These are phyloP conservation scores for Thera obeliscata DNA, from an alignment of 2,888 invertebrate genomes.

Conservation along the genomic window DNA sequence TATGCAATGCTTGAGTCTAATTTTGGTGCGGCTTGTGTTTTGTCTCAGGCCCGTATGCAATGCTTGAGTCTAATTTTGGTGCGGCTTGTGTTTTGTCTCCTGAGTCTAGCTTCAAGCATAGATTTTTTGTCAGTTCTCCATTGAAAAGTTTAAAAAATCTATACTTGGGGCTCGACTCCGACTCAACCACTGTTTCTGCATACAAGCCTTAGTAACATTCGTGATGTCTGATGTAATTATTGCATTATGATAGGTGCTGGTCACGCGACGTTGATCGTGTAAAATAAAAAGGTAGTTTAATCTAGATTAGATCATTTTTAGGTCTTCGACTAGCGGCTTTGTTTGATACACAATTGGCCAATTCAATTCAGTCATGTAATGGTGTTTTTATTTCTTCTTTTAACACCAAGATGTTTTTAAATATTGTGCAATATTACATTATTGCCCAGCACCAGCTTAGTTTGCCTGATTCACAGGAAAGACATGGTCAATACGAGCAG, in stretches of 20 bases:
- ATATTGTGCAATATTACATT: background rate
- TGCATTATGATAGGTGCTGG: constrained; percentile 31
- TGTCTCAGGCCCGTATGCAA: no score
- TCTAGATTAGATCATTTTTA: constrained; percentile 11
- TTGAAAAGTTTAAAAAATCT: no score
- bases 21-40: no score
- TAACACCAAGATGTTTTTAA: background rate
- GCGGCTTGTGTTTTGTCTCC: no score
- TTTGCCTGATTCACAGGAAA: no score
- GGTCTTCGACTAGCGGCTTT: constrained; percentile 4
- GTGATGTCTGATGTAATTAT: constrained; percentile 35
- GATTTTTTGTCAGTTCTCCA: no score
- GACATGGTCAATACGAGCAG: no score
- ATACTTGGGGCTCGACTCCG: no score
- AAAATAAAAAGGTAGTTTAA: constrained; percentile 16
- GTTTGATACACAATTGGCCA: constrained; percentile 9
- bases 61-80: no score
- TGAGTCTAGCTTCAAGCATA: no score
- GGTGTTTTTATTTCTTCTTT: background rate
- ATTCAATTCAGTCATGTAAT: constrained; percentile 8
- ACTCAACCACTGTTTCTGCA: no score
- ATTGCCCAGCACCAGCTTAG: background rate
- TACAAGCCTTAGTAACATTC: constrained; percentile 14
- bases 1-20: no score
- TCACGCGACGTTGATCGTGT: constrained; percentile 36